phyloP scores from a whole-genome alignment of 1,140 invertebrate genomes.

The Bombus superbus region DNA sequence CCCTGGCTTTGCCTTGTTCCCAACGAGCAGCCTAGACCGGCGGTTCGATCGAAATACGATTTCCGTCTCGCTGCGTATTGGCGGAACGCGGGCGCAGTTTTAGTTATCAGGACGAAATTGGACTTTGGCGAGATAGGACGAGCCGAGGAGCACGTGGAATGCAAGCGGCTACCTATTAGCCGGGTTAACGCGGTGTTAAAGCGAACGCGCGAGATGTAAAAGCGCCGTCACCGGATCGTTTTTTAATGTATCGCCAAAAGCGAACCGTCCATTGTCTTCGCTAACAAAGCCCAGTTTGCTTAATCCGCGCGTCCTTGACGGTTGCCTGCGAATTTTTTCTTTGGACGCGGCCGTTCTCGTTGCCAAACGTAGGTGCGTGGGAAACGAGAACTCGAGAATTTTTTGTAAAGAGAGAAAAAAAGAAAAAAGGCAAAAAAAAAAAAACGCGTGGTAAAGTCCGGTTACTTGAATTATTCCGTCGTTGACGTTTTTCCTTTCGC shows the following conservation, averaged over 20 bases:
- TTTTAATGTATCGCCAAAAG: not conserved
- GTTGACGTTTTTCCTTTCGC: too few species aligned
- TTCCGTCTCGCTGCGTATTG: conserved; percentile 50
- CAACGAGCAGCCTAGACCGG: not conserved
- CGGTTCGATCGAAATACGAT: conserved; percentile 58
- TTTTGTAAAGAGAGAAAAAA: too few species aligned
- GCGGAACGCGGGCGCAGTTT: conserved; percentile 20
- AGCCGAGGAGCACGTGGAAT: not conserved
- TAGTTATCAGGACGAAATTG: conserved; percentile 39
- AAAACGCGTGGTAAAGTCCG: too few species aligned
- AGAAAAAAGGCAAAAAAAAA: too few species aligned
- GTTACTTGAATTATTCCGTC: too few species aligned
- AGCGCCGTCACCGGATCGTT: not conserved
- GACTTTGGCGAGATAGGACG: conserved; percentile 33
- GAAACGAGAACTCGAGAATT: too few species aligned
- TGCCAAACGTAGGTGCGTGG: too few species aligned
- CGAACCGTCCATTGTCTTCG: not conserved
- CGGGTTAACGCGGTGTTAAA: not conserved
- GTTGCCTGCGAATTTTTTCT: not conserved
- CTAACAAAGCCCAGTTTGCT: not conserved
- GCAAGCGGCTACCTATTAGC: not conserved
- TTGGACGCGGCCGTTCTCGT: not conserved
- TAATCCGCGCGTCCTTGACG: not conserved
- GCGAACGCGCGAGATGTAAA: not conserved
- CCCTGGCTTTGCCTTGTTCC: conserved; percentile 2